Base-by-base conservation (phyloP, 2,888 invertebrate genomes). In the Hanleya hanleyi region DNA sequence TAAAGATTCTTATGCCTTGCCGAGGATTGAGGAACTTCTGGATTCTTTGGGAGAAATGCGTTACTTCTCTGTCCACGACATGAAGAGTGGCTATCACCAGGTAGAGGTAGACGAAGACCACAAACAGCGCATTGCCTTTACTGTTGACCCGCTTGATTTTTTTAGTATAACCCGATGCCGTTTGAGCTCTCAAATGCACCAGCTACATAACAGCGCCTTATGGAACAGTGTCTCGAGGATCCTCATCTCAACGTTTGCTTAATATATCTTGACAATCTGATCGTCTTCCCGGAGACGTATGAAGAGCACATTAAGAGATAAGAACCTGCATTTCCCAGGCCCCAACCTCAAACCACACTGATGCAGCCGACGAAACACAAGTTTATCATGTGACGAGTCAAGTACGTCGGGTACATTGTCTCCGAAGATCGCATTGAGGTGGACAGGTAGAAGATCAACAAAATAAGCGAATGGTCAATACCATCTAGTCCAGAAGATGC, bases 181-280 rank as follows among this genome's bases (percentile, higher is more conserved):
- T 77, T 80, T 67, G 77, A 76, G 32, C 33, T 77, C 4, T 50
- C 35, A 29, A 78, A 78, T 38, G 62, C 71, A 3, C 76, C 75
- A n/a, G 74, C 67, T 0, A 75, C 77, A 1, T 79, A 73, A 38
- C 75, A 78, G 47, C 50, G 74, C 4, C 26, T 79, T 12, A 78
- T 75, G 79, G 75, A 81, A 41, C 32, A 72, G 15, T 61, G 67
- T 26, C 33, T 77, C 6, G 70, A 47, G 5, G 80, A 73, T 50
- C 67, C 69, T 2, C 67, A 79, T 37, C 66, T 80, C 37, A 70
- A 68, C 9, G 71, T 73, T 12, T 76, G 76, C 57, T 41, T 75
- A 1, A 70, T 77, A 0, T 79, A 74, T 38, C 26, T 83, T 6
- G 78, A 79, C 67, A 80, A 82, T 61, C n/a, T 81, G 18, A 77